Conservation (phyloP, 2,797 vertebrate genomes). For the Enteromius mattozi region DNA sequence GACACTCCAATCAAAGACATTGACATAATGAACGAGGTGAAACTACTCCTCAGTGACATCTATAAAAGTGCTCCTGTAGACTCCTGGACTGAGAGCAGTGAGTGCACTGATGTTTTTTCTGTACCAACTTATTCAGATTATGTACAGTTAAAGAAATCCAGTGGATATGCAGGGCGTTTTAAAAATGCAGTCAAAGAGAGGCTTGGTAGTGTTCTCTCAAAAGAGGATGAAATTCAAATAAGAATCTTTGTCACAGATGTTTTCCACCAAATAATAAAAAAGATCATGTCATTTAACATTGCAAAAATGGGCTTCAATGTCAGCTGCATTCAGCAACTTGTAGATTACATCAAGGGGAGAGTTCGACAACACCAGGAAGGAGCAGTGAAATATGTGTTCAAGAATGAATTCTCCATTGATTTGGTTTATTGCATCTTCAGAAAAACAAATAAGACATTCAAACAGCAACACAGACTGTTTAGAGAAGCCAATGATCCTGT, state of each 20-base stretch:
- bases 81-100: not conserved
- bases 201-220: not conserved
- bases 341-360: conserved; percentile 7
- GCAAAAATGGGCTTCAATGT: conserved; percentile 41
- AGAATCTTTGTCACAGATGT: not conserved
- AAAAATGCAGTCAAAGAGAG: not conserved
- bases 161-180: not conserved
- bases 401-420: conserved; percentile 32
- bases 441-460: conserved; percentile 46
- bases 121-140: conserved; percentile 20
- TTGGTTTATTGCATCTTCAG: conserved; percentile 34
- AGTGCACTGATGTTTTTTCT: not conserved
- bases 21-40: conserved; percentile 16
- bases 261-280: not conserved
- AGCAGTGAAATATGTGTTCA: conserved; percentile 5
- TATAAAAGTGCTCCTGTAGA: conserved; percentile 19
- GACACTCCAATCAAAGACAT: conserved; percentile 11
- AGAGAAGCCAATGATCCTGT: conserved; percentile 59
- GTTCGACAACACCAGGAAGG: not conserved
- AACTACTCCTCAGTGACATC: conserved; percentile 17
- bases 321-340: conserved; percentile 50
- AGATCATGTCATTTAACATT: conserved; percentile 24
- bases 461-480: conserved; percentile 56
- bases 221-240: conserved; percentile 10
- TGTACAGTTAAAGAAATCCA: conserved; percentile 8